Evolutionary conservation across 35 echinoderm and acorn worm genomes (phyloP), one percentile per base, ranked within the genome.

Genomic region (Eucidaris tribuloides): DNA sequence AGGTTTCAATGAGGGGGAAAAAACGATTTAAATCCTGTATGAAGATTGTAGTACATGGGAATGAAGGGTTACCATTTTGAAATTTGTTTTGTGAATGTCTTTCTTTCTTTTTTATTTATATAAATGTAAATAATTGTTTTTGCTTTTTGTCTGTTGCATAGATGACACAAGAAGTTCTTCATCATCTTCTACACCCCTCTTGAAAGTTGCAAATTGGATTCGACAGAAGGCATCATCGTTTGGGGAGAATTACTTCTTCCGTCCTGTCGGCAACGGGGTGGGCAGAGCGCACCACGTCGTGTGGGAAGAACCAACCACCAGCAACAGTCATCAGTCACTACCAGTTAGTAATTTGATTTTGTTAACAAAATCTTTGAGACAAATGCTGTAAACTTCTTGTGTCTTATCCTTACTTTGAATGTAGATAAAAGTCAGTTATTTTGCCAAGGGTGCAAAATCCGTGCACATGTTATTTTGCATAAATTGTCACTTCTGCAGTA

Each of bases 201-300:
- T 38, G 25, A 82, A 82, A 62, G 71, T 85, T 24, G 82, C 82
- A 20, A 64, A 35, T 3, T 91, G 89, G 89, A 77, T 91, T n/a
- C 78, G 81, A 35, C 43, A 65, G 45, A 91, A 91, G 61, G 76
- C 82, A 15, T 22, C 82, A 9, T 45, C 82, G 7, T 91, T 91
- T 80, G 58, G 81, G 3, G 89, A 85, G 76, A 85, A 54, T 22
- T 91, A 85, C 62, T 80, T 85, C 72, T 91, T 79, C 57, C 59
- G 89, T 41, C 86, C 77, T 0, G 44, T 65, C 22, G 86, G 37
- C 32, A 77, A 50, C 45, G 14, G 48, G 44, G 48, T 77, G 71
- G 38, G 45, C 68, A 82, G 13, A 81, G 62, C 38, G 61, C 62
- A 32, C 48, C 45, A 2, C 20, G n/a, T 35, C 46, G 18, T 2